A percentile compares a stretch with the other conserved stretches of the same genome.
Conservation (phyloP, 2,797 vertebrate species). For the Schizothorax lantsangensis region DNA sequence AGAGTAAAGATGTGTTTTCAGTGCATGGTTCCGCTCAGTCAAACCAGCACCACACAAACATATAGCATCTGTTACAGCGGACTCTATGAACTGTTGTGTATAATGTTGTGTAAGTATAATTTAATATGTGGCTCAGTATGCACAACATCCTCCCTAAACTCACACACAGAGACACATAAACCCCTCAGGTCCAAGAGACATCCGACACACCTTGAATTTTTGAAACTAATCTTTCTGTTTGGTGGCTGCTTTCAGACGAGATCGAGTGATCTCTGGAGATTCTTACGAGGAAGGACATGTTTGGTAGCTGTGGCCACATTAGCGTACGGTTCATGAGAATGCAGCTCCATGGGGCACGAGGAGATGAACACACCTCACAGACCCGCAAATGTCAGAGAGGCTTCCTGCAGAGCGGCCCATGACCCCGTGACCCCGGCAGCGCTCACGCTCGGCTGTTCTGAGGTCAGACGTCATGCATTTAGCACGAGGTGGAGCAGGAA, state of each 20-base stretch:
- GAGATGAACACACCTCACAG: conserved; percentile 40
- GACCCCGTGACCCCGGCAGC: conserved; percentile 33
- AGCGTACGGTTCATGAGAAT: conserved; percentile 32
- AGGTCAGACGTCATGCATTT: conserved; percentile 35
- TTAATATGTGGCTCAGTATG: neutral
- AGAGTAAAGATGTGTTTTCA: neutral
- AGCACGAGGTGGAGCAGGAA: neutral
- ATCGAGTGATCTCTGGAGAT: conserved; percentile 23
- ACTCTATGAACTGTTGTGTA: neutral
- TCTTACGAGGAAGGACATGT: conserved; percentile 19
- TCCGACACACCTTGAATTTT: neutral
- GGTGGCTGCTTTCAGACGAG: neutral
- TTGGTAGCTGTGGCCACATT: conserved; percentile 17
- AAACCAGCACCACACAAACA: neutral
- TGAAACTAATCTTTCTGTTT: neutral
- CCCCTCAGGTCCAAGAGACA: neutral
- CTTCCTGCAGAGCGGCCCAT: conserved; percentile 40
- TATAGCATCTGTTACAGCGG: neutral
- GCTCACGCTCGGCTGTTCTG: conserved; percentile 29
- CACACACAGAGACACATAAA: neutral
- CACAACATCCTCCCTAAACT: neutral
- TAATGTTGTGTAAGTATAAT: neutral
- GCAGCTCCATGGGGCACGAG: neutral
- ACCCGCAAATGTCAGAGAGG: conserved; percentile 50
- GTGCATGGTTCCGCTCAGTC: neutral